Conservation (phyloP, 2,888 invertebrate species). For the Drosophila yooni region DNA sequence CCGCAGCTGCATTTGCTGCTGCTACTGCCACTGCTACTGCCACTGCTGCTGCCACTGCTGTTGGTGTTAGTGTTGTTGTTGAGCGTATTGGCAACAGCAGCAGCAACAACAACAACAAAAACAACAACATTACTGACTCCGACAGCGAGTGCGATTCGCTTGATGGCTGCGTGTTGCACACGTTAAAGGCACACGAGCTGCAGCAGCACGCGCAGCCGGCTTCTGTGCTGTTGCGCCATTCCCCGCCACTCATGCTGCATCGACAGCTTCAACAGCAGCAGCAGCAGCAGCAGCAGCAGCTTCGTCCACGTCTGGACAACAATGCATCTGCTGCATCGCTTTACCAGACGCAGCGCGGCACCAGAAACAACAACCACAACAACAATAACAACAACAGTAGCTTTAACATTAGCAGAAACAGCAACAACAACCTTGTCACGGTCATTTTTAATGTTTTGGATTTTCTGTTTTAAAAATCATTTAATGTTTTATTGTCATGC, state of each 20-base stretch:
- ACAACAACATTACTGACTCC: constrained; percentile 11
- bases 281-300: constrained; percentile 50
- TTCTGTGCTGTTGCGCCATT: constrained; percentile 79
- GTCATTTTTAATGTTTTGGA: constrained; percentile 85
- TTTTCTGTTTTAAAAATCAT: constrained; percentile 81
- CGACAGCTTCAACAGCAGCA: constrained; percentile 52
- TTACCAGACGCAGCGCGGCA: constrained; percentile 55
- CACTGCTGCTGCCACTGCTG: constrained; percentile 19
- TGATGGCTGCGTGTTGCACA: constrained; percentile 55
- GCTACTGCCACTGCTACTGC: background rate
- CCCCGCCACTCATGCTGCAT: constrained; percentile 73
- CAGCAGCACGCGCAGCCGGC: constrained; percentile 66
- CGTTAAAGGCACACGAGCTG: constrained; percentile 52
- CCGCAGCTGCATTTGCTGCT: constrained; percentile 43
- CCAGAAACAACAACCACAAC: constrained; percentile 49
- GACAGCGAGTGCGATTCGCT: constrained; percentile 56
- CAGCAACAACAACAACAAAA: constrained; percentile 16
- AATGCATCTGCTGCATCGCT: constrained; percentile 51
- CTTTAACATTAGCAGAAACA: constrained; percentile 58
- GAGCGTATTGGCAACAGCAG: constrained; percentile 29
- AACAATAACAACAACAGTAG: constrained; percentile 48
- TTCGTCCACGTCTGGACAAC: constrained; percentile 57
- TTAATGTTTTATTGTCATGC: constrained; percentile 22
- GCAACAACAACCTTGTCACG: constrained; percentile 80
- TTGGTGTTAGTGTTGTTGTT: constrained; percentile 28